Evolutionary conservation across 35 echinoderm and acorn worm genomes (phyloP).

Genomic region (Heliocidaris erythrogramma): DNA sequence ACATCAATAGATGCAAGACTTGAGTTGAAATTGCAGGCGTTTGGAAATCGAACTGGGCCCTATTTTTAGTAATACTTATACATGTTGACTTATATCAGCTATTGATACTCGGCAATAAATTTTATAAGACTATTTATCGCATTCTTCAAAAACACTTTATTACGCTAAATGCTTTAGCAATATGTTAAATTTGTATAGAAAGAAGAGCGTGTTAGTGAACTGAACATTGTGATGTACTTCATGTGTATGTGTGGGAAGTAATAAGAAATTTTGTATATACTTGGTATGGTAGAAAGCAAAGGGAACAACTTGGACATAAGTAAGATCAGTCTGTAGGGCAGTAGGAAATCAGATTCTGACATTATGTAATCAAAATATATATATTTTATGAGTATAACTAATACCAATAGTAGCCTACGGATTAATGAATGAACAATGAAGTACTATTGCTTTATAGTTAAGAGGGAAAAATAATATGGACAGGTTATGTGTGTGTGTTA

Average conservation of each 20-base stretch:
- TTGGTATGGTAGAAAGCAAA: not conserved
- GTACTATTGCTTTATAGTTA: not conserved
- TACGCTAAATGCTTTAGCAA: not conserved
- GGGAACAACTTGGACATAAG: not conserved
- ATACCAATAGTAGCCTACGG: not conserved
- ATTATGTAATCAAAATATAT: not conserved
- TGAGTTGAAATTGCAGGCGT: too few species aligned
- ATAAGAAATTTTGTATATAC: not conserved
- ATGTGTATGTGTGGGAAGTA: not conserved
- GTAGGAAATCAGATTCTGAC: not conserved
- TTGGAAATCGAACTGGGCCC: too few species aligned
- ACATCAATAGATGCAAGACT: too few species aligned
- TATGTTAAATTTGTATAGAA: not conserved
- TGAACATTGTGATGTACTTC: not conserved
- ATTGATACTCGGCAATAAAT: not conserved
- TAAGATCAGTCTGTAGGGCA: not conserved
- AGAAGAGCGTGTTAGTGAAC: not conserved
- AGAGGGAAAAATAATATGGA: not conserved
- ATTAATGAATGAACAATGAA: not conserved
- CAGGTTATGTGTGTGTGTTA: not conserved
- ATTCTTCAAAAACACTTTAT: not conserved
- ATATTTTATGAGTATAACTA: not conserved
- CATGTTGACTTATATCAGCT: not conserved
- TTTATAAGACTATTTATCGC: not conserved
- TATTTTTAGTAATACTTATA: too few species aligned